Base-by-base conservation (phyloP, 2,113 vertebrate genomes). In the Prietella phreatophila region DNA sequence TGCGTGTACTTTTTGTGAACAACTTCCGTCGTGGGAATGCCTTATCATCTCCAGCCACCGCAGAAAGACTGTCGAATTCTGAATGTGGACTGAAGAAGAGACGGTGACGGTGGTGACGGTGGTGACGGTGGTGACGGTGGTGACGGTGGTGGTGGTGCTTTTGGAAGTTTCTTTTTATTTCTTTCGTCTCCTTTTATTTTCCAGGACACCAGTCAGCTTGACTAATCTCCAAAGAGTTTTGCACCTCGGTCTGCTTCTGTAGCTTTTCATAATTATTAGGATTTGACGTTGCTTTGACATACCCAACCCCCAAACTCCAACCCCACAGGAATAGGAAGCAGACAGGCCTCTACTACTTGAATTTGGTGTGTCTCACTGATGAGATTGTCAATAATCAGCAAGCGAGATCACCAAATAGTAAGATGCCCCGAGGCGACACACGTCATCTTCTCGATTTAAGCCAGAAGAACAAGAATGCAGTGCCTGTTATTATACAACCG, bases 151-250 rank as follows among this genome's bases (percentile, higher is more conserved):
- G 42, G 42, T 47, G 42, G 42, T 47, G 42, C 0, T 47, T 47
- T 58, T 22, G 47, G 47, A 50, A 50, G 47, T 84, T 20, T 33
- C 20, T 33, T 39, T 13, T 69, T n/a, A n/a, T n/a, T n/a, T n/a
- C n/a, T 50, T 60, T 39, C 1, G 5, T 50, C n/a, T 58, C 65
- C 76, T 55, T 61, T 90, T 90, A 91, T 91, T 91, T 92, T 90
- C 93, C 92, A 92, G 91, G 91, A 91, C 91, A 92, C 90, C 92
- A 92, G 93, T 93, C 90, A 87, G 92, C 90, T 36, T 75, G 71
- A 78, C 83, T 91, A 85, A 91, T 93, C 93, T 94, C 94, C 94
- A 96, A 95, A 95, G 87, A 91, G 86, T 92, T 95, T 95, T 95
- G 94, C 94, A 95, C 94, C 93, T 92, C 93, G 53, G 53, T 84